Conservation (phyloP, 2,113 vertebrate species). For the Ancistrus triradiatus region DNA sequence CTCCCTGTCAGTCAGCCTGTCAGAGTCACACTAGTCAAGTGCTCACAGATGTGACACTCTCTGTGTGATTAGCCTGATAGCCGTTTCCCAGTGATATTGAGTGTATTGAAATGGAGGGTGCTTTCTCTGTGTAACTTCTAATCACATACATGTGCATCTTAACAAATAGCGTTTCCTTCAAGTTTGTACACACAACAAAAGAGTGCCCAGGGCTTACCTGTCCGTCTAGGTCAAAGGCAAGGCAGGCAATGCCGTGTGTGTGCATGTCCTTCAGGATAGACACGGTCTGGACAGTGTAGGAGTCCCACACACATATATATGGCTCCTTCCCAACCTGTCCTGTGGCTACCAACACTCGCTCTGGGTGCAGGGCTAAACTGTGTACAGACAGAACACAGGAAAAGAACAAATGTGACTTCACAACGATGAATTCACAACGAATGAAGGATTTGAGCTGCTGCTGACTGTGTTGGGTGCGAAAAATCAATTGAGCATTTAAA, state of each 20-base stretch:
- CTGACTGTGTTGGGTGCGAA: too few relatives aligned
- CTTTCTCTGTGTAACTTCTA: too few relatives aligned
- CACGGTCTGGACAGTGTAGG: slow-evolving; percentile 90
- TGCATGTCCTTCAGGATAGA: slow-evolving; percentile 93
- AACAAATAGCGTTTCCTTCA: background rate
- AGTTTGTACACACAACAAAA: background rate
- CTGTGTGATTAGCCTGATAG: slow-evolving; percentile 32
- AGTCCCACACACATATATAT: slow-evolving; percentile 96
- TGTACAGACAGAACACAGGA: slow-evolving; percentile 21
- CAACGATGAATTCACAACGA: too few relatives aligned
- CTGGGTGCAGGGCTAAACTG: slow-evolving; percentile 95
- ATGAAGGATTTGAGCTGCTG: too few relatives aligned
- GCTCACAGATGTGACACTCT: slow-evolving; percentile 50
- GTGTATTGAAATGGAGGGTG: background rate
- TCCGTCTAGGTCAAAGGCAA: slow-evolving; percentile 94
- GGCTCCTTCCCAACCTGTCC: slow-evolving; percentile 98
- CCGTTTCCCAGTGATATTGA: slow-evolving; percentile 2
- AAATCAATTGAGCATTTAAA: too few relatives aligned
- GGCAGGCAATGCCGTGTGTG: slow-evolving; percentile 91
- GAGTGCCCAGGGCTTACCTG: slow-evolving; percentile 73
- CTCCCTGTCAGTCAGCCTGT: slow-evolving; percentile 44
- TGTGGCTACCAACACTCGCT: slow-evolving; percentile 92
- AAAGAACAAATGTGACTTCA: slow-evolving; percentile 8
- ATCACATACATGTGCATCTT: background rate
- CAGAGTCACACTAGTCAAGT: slow-evolving; percentile 41